Evolutionary conservation across 2,113 vertebrate species (phyloP), one percentile per base, ranked within the genome.

Genomic region (Corydoras maculifer): DNA sequence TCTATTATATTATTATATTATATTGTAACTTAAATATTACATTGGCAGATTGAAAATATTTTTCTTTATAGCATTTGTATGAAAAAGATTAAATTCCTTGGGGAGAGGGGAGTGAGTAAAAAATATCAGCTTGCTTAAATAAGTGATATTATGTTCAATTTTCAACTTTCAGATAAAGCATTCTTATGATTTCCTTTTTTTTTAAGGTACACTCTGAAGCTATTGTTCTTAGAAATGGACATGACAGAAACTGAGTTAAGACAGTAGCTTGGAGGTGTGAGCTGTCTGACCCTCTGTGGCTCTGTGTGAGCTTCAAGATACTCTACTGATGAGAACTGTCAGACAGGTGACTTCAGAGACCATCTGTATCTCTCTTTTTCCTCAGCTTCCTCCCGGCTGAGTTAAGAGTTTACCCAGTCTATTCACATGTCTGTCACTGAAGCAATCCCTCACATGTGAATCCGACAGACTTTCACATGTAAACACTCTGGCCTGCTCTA

Each of bases 181-280:
- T 5, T 43, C 35, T 5, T 43, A 43, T 43, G 18, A 25, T 25
- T 25, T 25, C 1, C 18, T 25, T 25, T 25, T 2, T 43, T 43
- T 43, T 43, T 8, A 43, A 5, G 35, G 35, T 8, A 43, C 35
- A 43, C 35, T 5, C 35, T 43, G 75, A 69, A 85, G 86, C 84
- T 80, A 83, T 80, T 59, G 81, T 81, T 78, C 68, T 82, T 70
- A 75, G 83, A 83, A 85, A 82, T 85, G 82, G 57, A 85, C 83
- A 81, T 86, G 87, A 88, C 87, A 85, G 82, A 81, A 78, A 65
- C 67, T 68, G 77, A 79, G 82, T 84, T 84, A 79, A 75, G 77
- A 83, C 69, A 77, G 57, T 75, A 72, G 64, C 80, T 85, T 76
- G 55, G 62, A 80, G 77, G 77, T 79, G 80, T 68, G 77, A 85